phyloP scores from a whole-genome alignment of 2,888 invertebrate genomes.

The Polymixis flavicincta region DNA sequence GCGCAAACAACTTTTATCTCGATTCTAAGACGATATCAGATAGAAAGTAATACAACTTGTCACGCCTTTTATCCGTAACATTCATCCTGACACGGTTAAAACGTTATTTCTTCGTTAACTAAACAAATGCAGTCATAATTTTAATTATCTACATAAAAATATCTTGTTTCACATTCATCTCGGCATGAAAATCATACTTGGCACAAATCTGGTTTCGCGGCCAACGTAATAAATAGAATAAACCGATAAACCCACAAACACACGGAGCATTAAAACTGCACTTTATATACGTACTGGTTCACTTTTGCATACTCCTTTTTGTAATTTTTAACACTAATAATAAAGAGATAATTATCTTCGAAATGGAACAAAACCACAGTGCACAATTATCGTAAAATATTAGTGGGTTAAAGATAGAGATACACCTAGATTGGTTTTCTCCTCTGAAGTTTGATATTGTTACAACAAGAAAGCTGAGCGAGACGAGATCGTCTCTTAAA shows the following conservation, averaged over 20 bases:
- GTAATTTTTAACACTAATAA: conserved; percentile 10
- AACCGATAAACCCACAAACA: conserved; percentile 46
- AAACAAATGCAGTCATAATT: conserved; percentile 37
- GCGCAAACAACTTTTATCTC: conserved; percentile 41
- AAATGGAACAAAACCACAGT: conserved; percentile 29
- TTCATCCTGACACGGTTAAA: conserved; percentile 36
- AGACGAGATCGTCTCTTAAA: conserved; percentile 33
- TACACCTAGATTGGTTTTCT: conserved; percentile 28
- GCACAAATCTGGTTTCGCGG: conserved; percentile 50
- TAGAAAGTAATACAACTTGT: conserved; percentile 42
- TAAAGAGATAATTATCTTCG: background rate
- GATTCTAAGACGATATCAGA: conserved; percentile 12
- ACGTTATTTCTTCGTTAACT: conserved; percentile 18
- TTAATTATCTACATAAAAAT: conserved; percentile 49
- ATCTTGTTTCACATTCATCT: conserved; percentile 29
- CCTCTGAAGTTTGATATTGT: conserved; percentile 31
- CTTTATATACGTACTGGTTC: conserved; percentile 27
- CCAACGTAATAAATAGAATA: conserved; percentile 43
- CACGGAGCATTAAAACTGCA: conserved; percentile 26
- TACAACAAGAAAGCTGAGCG: conserved; percentile 41
- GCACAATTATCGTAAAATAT: conserved; percentile 33
- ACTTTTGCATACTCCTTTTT: conserved; percentile 37
- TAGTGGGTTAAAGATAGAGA: conserved; percentile 42
- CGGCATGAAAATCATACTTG: conserved; percentile 20
- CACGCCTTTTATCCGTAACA: conserved; percentile 46